Conservation (phyloP, 2,113 vertebrate genomes). For the Malurus elegans region DNA sequence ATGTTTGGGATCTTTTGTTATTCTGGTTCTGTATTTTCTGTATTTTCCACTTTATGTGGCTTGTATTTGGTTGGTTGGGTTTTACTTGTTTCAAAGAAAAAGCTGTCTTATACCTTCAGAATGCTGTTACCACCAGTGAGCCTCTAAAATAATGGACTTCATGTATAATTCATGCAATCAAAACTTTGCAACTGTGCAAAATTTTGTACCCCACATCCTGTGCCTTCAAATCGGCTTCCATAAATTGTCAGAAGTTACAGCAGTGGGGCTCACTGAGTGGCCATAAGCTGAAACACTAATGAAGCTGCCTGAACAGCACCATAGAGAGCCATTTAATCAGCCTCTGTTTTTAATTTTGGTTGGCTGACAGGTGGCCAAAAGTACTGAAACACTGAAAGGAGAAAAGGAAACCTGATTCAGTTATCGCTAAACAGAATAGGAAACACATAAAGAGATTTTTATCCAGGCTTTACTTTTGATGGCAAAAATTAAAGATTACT, state of each 20-base stretch:
- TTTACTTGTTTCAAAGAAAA: background rate
- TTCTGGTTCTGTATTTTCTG: background rate
- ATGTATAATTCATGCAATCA: conserved; percentile 78
- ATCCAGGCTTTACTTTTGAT: conserved; percentile 26
- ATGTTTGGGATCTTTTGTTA: background rate
- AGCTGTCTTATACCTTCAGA: conserved; percentile 10
- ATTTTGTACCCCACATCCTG: conserved; percentile 62
- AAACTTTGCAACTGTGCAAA: conserved; percentile 69
- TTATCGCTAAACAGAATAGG: background rate
- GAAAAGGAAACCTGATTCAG: background rate
- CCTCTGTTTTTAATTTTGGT: conserved; percentile 61
- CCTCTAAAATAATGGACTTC: conserved; percentile 43
- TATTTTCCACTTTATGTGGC: background rate
- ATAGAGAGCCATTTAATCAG: conserved; percentile 69
- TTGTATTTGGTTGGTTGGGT: background rate
- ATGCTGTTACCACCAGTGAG: conserved; percentile 16
- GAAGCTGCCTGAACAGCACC: conserved; percentile 65
- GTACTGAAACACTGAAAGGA: background rate
- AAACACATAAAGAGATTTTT: conserved; percentile 53
- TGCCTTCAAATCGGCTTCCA: conserved; percentile 54
- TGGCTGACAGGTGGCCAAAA: conserved; percentile 61
- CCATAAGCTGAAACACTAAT: conserved; percentile 64
- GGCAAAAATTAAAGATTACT: conserved; percentile 21
- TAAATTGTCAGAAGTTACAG: conserved; percentile 61
- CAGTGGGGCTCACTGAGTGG: conserved; percentile 32